Conservation (phyloP, 37 sponge, comb jelly and placozoan species). For the Chondrosia reniformis region DNA sequence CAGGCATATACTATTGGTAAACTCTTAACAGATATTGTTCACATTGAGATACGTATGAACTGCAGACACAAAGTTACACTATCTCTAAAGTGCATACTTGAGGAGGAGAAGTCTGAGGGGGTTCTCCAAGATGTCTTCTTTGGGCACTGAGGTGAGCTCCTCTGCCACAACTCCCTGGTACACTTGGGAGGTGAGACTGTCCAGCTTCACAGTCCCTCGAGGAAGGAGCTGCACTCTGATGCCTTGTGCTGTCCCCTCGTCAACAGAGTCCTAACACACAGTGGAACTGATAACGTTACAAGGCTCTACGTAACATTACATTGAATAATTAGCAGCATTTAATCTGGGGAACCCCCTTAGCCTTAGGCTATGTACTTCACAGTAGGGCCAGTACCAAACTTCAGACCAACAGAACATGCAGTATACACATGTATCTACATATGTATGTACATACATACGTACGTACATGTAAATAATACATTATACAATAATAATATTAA, state of each 20-base stretch:
- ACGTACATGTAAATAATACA: not conserved
- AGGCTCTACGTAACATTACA: no score
- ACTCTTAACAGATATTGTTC: no score
- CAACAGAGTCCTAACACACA: no score
- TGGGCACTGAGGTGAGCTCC: slow-evolving; percentile 26
- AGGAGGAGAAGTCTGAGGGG: not conserved
- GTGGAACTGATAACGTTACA: no score
- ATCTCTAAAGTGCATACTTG: not conserved
- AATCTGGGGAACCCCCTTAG: no score
- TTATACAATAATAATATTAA: slow-evolving; percentile 17
- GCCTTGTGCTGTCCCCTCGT: no score
- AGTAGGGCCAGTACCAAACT: no score
- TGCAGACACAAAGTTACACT: not conserved
- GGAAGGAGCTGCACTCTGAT: slow-evolving; percentile 18
- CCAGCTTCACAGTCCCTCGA: slow-evolving; percentile 3
- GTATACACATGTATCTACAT: not conserved
- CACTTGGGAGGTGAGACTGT: slow-evolving; percentile 11
- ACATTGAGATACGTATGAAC: no score
- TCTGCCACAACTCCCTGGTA: slow-evolving; percentile 52
- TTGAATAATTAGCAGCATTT: no score
- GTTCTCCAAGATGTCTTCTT: not conserved
- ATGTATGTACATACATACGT: slow-evolving; percentile 11
- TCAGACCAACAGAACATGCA: not conserved
- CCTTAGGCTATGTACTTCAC: no score
- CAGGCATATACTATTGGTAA: no score